Percentiles rank a stretch among this genome's conserved stretches.
phyloP scores from a whole-genome alignment of 1,140 invertebrate genomes.

The Papilio machaon region DNA sequence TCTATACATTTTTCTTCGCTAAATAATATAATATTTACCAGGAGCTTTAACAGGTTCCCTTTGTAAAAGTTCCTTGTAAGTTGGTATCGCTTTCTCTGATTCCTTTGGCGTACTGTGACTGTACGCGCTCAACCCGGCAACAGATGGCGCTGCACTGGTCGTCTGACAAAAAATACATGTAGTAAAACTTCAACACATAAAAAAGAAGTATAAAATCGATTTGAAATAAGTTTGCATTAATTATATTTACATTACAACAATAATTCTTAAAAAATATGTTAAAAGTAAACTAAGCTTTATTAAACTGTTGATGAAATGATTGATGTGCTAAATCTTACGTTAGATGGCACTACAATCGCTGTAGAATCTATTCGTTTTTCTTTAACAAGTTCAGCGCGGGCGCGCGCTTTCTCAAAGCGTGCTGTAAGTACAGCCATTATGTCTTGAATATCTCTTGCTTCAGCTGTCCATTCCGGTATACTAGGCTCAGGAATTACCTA shows the following conservation, averaged over 20 bases:
- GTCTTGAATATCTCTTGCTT: constrained; percentile 68
- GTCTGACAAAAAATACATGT: constrained; percentile 47
- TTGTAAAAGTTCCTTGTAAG: constrained; percentile 65
- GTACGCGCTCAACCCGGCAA: constrained; percentile 58
- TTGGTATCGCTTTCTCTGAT: constrained; percentile 58
- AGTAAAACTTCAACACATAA: not conserved
- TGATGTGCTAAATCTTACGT: constrained; percentile 51
- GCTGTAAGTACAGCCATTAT: constrained; percentile 68
- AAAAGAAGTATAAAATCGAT: not conserved
- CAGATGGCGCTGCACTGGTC: constrained; percentile 64
- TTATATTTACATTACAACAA: not conserved
- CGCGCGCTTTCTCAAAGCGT: constrained; percentile 66
- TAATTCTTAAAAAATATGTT: not conserved
- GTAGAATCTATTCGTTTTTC: constrained; percentile 55
- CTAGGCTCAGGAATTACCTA: constrained; percentile 64
- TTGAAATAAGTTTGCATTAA: not conserved
- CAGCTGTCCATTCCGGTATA: constrained; percentile 77
- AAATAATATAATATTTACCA: constrained; percentile 47
- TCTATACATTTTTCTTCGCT: not conserved
- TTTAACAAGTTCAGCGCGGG: constrained; percentile 59
- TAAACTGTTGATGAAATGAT: not conserved
- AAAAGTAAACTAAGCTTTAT: not conserved
- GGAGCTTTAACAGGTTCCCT: constrained; percentile 62
- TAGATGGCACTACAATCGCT: constrained; percentile 60
- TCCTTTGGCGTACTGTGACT: constrained; percentile 68